phyloP scores from a whole-genome alignment of 2,113 vertebrate species.

The Festucalex cinctus region DNA sequence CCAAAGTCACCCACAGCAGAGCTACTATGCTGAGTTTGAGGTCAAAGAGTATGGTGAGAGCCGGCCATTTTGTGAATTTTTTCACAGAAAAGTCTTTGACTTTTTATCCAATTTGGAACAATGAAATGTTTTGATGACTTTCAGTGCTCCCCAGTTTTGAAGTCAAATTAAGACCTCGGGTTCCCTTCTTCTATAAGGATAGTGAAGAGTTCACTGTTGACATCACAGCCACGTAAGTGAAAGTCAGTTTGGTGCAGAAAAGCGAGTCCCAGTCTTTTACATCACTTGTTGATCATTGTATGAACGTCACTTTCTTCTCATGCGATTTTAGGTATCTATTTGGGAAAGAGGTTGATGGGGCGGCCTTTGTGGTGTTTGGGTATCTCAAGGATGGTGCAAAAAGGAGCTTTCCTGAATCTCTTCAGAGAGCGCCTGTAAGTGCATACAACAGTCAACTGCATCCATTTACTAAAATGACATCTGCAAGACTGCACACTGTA shows the following conservation, averaged over 20 bases:
- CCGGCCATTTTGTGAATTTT: neutral
- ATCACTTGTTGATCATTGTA: neutral
- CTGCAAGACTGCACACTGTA: neutral
- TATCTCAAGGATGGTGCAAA: slow-evolving; percentile 48
- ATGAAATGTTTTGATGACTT: neutral
- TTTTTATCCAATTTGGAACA: neutral
- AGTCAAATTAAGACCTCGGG: slow-evolving; percentile 60
- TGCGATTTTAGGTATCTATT: slow-evolving; percentile 78
- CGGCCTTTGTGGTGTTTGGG: slow-evolving; percentile 80
- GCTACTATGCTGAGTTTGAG: slow-evolving; percentile 62
- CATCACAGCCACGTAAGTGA: slow-evolving; percentile 64
- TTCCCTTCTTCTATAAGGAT: slow-evolving; percentile 78
- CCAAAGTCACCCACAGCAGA: slow-evolving; percentile 51
- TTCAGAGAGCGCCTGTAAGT: slow-evolving; percentile 67
- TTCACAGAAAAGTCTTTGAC: neutral
- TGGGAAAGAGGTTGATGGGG: slow-evolving; percentile 67
- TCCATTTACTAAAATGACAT: too few species aligned
- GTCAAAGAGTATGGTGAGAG: slow-evolving; percentile 72
- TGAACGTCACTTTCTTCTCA: neutral
- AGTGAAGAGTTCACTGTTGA: slow-evolving; percentile 49
- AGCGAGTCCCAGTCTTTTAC: neutral
- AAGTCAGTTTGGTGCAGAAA: neutral
- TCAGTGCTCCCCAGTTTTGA: slow-evolving; percentile 81
- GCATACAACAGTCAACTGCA: neutral
- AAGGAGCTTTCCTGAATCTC: slow-evolving; percentile 71